Evolutionary conservation across 2,797 vertebrate species (phyloP), one percentile per base, ranked within the genome.

Genomic region (Anguilla obscura): DNA sequence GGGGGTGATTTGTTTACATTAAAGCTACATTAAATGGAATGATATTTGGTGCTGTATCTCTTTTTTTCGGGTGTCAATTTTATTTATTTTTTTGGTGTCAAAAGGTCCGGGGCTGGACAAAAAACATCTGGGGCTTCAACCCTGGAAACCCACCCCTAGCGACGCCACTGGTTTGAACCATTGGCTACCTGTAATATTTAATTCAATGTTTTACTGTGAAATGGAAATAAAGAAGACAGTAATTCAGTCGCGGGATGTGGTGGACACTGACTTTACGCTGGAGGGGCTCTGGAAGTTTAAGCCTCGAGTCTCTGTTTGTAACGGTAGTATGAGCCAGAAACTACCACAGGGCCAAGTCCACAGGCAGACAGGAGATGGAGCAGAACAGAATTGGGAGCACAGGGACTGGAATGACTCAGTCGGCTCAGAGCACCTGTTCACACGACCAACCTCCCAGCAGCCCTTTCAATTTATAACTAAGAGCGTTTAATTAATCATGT

Each of bases 261-360:
- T 88, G 50, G 84, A 88, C 58, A 87, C 52, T 71, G 66, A 89
- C 94, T 93, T 94, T 91, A 4, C 27, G 93, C 93, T 93, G 89
- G 86, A 86, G 88, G 24, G 36, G 10, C 63, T 48, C 74, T 79
- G 8, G 10, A 16, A 58, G 50, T 82, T 82, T 58, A 33, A 1
- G 56, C 84, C 74, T 45, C 18, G 10, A 80, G 86, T 87, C 27
- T 69, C 56, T 85, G 85, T 85, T 69, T 80, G 58, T 58, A 74
- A 86, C 58, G 36, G n/a, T 63, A 30, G 54, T 40, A 40, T 86
- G 88, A 86, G 60, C 36, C 87, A 79, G 88, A 56, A 58, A 58
- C 56, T 79, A 83, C 85, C 58, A 27, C 84, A 58, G 90, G 91
- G 84, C 21, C n/a, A 74, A 58, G 87, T 87, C 88, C 48, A 85